phyloP scores from a whole-genome alignment of 2,797 vertebrate genomes.

The Epinephelus coioides region DNA sequence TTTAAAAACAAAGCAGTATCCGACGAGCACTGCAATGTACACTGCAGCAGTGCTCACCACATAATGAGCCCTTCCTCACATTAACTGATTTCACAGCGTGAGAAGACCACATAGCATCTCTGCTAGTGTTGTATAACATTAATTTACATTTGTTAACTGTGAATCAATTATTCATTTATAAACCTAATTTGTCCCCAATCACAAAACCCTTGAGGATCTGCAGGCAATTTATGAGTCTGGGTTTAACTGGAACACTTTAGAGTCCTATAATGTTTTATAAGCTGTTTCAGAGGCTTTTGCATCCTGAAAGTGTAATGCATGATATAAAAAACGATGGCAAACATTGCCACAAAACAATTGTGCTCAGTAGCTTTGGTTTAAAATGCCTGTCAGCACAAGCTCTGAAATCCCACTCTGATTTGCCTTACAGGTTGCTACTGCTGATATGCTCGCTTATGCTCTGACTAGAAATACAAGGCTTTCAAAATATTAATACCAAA shows the following conservation, averaged over 20 bases:
- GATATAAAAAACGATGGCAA: not conserved
- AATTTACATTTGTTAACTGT: not conserved
- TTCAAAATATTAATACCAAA: conserved; percentile 12
- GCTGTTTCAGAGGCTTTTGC: not conserved
- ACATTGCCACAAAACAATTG: not conserved
- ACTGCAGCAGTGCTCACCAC: not conserved
- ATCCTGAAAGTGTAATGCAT: not conserved
- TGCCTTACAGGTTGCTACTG: not conserved
- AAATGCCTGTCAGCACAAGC: not conserved
- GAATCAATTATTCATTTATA: conserved; percentile 34
- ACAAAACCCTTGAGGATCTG: conserved; percentile 22
- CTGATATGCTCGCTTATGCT: not conserved
- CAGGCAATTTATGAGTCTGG: conserved; percentile 35
- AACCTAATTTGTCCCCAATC: not conserved
- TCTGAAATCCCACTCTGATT: not conserved
- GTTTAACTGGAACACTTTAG: conserved; percentile 19
- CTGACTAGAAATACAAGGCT: no score
- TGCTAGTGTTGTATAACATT: not conserved
- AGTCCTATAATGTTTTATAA: conserved; percentile 3
- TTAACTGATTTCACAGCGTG: conserved; percentile 1
- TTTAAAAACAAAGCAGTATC: conserved; percentile 32
- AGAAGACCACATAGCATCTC: not conserved
- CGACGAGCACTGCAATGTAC: not conserved
- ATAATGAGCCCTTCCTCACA: not conserved
- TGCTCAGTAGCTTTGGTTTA: not conserved